A percentile compares a stretch with the other conserved stretches of the same genome.
Evolutionary conservation across 2,797 vertebrate genomes (phyloP).

Genomic region (Hypotaenidia okinawae): DNA sequence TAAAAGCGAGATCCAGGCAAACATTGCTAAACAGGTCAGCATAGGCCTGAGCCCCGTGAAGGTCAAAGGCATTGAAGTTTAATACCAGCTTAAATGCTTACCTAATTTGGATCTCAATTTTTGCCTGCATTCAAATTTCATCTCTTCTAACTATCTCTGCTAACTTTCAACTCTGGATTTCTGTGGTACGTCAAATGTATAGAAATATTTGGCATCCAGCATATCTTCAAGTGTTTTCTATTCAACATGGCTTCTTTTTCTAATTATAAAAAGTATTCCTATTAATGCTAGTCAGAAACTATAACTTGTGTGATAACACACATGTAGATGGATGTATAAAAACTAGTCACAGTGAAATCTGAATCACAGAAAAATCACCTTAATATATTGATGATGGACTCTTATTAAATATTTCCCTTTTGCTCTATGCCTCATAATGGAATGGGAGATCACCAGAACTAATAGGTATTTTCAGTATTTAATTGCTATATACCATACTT

Average conservation of each 20-base stretch:
- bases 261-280: not conserved
- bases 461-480: not conserved
- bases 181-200: not conserved
- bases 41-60: not conserved
- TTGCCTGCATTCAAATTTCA: not conserved
- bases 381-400: not conserved
- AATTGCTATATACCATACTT: not conserved
- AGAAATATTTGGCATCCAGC: not conserved
- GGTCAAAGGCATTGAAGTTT: not conserved
- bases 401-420: not conserved
- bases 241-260: not conserved
- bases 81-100: not conserved
- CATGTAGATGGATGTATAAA: not conserved
- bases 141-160: not conserved
- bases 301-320: not conserved
- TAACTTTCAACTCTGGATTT: not conserved
- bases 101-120: not conserved
- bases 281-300: not conserved
- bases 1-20: not conserved
- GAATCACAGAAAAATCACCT: not conserved
- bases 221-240: not conserved
- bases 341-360: not conserved
- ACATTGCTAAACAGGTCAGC: not conserved
- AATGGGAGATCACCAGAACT: not conserved
- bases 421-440: not conserved